Conservation (phyloP, 2,113 vertebrate species). For the Pelmatolapia mariae region DNA sequence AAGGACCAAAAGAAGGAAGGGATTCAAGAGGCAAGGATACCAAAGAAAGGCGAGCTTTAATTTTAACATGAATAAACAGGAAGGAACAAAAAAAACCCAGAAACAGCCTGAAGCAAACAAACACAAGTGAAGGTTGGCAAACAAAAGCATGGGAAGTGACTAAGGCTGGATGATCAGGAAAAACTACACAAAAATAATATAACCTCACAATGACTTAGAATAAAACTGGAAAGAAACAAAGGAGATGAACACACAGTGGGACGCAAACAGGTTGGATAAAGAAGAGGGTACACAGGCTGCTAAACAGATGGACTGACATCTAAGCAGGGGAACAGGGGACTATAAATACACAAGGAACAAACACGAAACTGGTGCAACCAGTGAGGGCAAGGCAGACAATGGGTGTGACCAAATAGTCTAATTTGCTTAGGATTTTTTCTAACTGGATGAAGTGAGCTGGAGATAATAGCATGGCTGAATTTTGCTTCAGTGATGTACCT, state of each 20-base stretch:
- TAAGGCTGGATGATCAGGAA: background rate
- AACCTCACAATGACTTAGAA: background rate
- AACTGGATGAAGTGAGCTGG: background rate
- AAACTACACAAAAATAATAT: background rate
- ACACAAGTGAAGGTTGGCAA: background rate
- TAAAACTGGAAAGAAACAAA: background rate
- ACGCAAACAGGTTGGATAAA: background rate
- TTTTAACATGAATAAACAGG: background rate
- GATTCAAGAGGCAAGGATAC: background rate
- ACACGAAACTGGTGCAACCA: background rate
- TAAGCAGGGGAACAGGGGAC: background rate
- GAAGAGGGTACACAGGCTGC: background rate
- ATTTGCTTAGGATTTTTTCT: background rate
- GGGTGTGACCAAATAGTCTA: background rate
- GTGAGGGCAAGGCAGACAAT: background rate
- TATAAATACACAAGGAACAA: background rate
- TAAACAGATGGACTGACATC: background rate
- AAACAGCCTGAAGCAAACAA: background rate
- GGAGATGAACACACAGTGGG: background rate
- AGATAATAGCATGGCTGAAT: background rate
- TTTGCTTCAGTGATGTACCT: constrained; percentile 3
- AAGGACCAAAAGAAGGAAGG: background rate
- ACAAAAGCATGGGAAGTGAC: background rate
- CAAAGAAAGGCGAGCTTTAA: background rate
- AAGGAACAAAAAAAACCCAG: background rate